Percentiles rank a stretch among this genome's conserved stretches.
phyloP scores from a whole-genome alignment of 2,888 invertebrate species.

The Plusia festucae region DNA sequence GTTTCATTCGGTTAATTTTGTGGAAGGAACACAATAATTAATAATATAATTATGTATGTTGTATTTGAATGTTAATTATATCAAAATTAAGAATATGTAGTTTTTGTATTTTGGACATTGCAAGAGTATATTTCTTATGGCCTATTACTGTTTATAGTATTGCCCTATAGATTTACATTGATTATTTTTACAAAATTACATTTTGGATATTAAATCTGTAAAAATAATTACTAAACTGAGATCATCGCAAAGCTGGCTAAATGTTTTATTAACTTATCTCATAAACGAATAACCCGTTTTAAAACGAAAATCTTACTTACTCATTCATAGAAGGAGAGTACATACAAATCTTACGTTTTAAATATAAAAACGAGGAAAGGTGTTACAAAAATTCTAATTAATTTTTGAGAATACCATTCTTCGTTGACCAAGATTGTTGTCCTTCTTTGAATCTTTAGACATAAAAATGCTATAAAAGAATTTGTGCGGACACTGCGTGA shows the following conservation, averaged over 20 bases:
- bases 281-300: no score
- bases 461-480: constrained; percentile 23
- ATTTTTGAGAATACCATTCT: background rate
- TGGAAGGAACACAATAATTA: constrained; percentile 29
- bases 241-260: constrained; percentile 20
- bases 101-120: background rate
- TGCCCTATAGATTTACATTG: no score
- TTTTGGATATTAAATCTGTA: no score
- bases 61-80: constrained; percentile 7
- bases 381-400: no score
- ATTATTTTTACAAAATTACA: no score
- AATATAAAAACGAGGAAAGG: no score
- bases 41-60: constrained; percentile 11
- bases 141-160: no score
- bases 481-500: constrained; percentile 20
- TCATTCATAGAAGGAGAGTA: no score
- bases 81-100: no score
- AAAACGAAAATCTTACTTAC: no score
- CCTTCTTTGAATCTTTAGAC: constrained; percentile 2
- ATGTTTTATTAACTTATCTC: no score
- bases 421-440: background rate
- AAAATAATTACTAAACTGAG: constrained; percentile 32
- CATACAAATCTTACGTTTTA: no score
- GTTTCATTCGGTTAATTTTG: constrained; percentile 58
- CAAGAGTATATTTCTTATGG: background rate